Percentiles rank a stretch among this genome's conserved stretches.
Evolutionary conservation across 2,888 invertebrate genomes (phyloP).

Genomic region (Drosophila hamatofila): DNA sequence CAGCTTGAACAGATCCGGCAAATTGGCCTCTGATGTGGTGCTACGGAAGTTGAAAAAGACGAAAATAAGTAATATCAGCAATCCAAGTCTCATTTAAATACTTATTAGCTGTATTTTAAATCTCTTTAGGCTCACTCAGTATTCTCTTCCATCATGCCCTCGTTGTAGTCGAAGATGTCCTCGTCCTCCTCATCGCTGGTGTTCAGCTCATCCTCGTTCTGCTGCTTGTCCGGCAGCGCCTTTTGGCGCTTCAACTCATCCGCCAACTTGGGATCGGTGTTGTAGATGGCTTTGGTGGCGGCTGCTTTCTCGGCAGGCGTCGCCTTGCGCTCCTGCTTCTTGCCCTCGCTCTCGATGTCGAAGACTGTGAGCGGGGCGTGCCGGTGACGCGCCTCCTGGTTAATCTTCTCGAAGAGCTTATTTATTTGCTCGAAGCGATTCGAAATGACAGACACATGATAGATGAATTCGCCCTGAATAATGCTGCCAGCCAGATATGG

Average conservation of each 20-base stretch:
- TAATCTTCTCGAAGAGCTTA: constrained; percentile 81
- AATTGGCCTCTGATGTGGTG: constrained; percentile 77
- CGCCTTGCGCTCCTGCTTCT: constrained; percentile 56
- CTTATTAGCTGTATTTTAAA: background rate
- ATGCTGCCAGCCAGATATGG: constrained; percentile 82
- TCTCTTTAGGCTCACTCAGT: constrained; percentile 49
- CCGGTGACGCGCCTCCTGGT: constrained; percentile 79
- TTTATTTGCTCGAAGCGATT: constrained; percentile 82
- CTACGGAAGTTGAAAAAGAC: constrained; percentile 40
- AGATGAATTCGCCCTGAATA: constrained; percentile 83
- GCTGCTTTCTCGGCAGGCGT: constrained; percentile 31
- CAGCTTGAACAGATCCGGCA: constrained; percentile 83
- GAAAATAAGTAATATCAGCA: too few relatives aligned
- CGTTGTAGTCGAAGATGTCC: constrained; percentile 72
- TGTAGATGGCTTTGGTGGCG: constrained; percentile 45
- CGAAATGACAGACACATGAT: constrained; percentile 82
- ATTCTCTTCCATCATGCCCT: constrained; percentile 55
- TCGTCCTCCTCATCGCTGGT: constrained; percentile 69
- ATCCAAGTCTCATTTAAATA: background rate
- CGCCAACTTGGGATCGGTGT: constrained; percentile 52
- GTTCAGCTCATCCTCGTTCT: constrained; percentile 53
- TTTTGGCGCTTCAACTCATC: constrained; percentile 61
- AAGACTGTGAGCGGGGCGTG: constrained; percentile 78
- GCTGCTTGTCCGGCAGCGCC: constrained; percentile 21
- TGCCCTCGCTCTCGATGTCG: constrained; percentile 82